Evolutionary conservation across 1,140 invertebrate genomes (phyloP).

Genomic region (Cydia pomonella): DNA sequence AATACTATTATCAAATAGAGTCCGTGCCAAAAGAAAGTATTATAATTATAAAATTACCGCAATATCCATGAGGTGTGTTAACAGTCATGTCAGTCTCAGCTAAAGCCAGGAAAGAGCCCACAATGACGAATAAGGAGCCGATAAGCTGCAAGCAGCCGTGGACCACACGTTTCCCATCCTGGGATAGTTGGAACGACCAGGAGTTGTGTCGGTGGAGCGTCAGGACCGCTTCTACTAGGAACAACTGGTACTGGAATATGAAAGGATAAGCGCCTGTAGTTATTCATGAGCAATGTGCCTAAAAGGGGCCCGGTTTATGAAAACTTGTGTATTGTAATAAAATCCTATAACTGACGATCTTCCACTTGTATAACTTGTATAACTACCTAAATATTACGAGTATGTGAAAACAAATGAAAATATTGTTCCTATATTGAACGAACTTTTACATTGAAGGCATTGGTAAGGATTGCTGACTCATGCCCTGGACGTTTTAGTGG

Average conservation of each 20-base stretch:
- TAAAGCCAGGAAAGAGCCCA: conserved; percentile 70
- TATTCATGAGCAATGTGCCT: not conserved
- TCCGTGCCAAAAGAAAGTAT: not conserved
- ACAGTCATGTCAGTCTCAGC: conserved; percentile 61
- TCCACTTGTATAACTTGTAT: too few relatives aligned
- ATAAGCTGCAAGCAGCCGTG: conserved; percentile 72
- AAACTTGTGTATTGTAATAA: too few relatives aligned
- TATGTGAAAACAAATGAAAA: too few relatives aligned
- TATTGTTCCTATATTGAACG: too few relatives aligned
- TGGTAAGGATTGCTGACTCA: too few relatives aligned
- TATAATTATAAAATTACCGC: conserved; percentile 53
- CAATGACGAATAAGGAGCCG: conserved; percentile 67
- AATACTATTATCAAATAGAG: too few relatives aligned
- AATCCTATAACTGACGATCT: too few relatives aligned
- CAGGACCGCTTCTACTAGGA: conserved; percentile 69
- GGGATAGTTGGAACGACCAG: conserved; percentile 69
- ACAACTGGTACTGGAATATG: conserved; percentile 68
- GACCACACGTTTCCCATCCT: conserved; percentile 66
- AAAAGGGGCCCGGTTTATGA: too few relatives aligned
- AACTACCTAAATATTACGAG: too few relatives aligned
- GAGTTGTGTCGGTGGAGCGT: conserved; percentile 72
- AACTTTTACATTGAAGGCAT: too few relatives aligned
- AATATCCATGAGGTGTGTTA: conserved; percentile 69
- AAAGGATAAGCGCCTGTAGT: not conserved
- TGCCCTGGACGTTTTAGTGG: too few relatives aligned